Evolutionary conservation across 92 coral and sea anemone genomes (phyloP).

Genomic region (Scolanthus callimorphus): DNA sequence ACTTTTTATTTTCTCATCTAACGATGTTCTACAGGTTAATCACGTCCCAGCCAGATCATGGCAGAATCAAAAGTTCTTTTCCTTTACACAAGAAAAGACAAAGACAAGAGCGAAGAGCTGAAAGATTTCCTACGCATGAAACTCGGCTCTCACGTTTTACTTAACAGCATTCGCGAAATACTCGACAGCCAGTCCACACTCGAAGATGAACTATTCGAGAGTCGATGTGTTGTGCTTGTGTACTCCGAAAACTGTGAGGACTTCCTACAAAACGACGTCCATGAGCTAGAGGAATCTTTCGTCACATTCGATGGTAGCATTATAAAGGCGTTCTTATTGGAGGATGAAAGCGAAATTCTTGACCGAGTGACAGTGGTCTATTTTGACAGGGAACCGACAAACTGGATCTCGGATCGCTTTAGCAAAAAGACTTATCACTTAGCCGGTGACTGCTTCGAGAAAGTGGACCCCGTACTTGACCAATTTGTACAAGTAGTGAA

Average conservation of each 20-base stretch:
- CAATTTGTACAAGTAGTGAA: slow-evolving; percentile 53
- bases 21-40: no score
- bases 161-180: slow-evolving; percentile 27
- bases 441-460: slow-evolving; percentile 45
- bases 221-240: slow-evolving; percentile 47
- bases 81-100: slow-evolving; percentile 52
- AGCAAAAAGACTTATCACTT: slow-evolving; percentile 37
- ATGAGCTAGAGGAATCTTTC: slow-evolving; percentile 39
- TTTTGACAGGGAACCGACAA: slow-evolving; percentile 38
- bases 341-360: slow-evolving; percentile 24
- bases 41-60: no score
- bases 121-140: slow-evolving; percentile 49
- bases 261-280: slow-evolving; percentile 35
- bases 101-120: slow-evolving; percentile 27
- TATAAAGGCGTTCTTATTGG: slow-evolving; percentile 51
- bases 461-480: slow-evolving; percentile 45
- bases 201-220: slow-evolving; percentile 62
- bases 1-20: no score
- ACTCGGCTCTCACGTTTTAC: slow-evolving; percentile 49
- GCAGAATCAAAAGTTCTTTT: slow-evolving; percentile 51
- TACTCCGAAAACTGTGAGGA: slow-evolving; percentile 52
- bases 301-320: slow-evolving; percentile 61
- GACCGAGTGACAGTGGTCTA: slow-evolving; percentile 29
- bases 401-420: slow-evolving; percentile 49
- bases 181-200: slow-evolving; percentile 50